Percentiles rank a stretch among this genome's conserved stretches.
phyloP scores from a whole-genome alignment of 2,113 vertebrate species.

The Amazona guildingii region DNA sequence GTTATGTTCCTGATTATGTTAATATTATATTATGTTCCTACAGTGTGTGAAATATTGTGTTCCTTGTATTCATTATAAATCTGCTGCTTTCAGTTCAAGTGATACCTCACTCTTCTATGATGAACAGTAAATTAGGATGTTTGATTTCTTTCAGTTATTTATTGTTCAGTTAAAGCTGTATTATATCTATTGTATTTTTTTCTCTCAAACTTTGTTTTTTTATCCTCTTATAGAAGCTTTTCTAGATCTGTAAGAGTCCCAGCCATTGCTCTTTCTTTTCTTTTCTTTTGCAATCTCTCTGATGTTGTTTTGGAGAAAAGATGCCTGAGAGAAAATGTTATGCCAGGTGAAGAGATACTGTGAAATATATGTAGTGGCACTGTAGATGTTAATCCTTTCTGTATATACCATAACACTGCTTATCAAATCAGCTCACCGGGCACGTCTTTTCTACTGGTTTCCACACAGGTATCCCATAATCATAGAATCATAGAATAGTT shows the following conservation, averaged over 20 bases:
- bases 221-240: background rate
- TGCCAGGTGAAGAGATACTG: background rate
- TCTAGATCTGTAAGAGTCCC: background rate
- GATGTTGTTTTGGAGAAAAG: background rate
- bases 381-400: background rate
- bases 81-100: background rate
- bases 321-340: background rate
- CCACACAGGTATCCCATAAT: background rate
- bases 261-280: background rate
- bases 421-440: background rate
- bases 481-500: too few relatives aligned
- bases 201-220: background rate
- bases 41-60: background rate
- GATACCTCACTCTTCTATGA: background rate
- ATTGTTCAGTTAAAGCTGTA: background rate
- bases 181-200: background rate
- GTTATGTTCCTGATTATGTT: conserved; percentile 21
- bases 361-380: background rate
- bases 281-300: background rate
- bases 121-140: background rate
- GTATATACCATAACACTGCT: background rate
- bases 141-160: background rate
- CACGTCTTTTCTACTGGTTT: background rate
- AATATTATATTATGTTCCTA: background rate
- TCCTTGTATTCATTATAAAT: background rate